Conservation (phyloP, 2,113 vertebrate genomes). For the Piliocolobus tephrosceles region DNA sequence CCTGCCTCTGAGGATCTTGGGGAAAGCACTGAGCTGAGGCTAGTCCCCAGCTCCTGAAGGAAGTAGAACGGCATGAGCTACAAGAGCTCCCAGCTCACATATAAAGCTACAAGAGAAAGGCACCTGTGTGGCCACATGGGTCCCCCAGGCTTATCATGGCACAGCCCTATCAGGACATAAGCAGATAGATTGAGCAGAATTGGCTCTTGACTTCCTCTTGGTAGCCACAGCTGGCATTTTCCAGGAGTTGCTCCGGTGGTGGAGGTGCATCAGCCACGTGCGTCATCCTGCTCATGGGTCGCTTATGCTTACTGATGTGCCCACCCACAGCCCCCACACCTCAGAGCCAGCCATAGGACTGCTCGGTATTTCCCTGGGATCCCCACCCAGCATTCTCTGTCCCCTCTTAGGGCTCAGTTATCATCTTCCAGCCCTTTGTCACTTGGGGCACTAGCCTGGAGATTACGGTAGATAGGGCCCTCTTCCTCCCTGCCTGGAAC, state of each 20-base stretch:
- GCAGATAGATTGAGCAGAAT: neutral
- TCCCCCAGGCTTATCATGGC: neutral
- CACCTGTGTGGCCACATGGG: neutral
- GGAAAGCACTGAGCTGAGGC: neutral
- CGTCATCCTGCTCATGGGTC: fast-evolving
- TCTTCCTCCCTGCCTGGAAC: neutral
- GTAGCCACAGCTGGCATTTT: neutral
- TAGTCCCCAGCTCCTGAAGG: neutral
- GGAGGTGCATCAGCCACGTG: neutral
- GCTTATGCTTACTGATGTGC: no score
- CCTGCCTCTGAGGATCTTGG: neutral
- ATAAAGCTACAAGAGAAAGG: neutral
- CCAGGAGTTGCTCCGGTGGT: neutral
- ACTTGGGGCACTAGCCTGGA: neutral
- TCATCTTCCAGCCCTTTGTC: neutral
- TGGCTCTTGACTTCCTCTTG: neutral
- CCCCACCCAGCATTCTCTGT: neutral
- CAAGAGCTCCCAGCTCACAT: neutral
- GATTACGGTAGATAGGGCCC: no score
- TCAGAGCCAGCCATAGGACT: neutral
- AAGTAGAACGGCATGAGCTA: neutral
- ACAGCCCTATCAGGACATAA: neutral
- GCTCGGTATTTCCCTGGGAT: neutral
- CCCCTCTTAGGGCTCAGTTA: neutral
- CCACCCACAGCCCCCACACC: neutral